These are phyloP conservation scores for Burhinus oedicnemus DNA, from an alignment of 2,113 vertebrate species.

Conservation along the genomic window DNA sequence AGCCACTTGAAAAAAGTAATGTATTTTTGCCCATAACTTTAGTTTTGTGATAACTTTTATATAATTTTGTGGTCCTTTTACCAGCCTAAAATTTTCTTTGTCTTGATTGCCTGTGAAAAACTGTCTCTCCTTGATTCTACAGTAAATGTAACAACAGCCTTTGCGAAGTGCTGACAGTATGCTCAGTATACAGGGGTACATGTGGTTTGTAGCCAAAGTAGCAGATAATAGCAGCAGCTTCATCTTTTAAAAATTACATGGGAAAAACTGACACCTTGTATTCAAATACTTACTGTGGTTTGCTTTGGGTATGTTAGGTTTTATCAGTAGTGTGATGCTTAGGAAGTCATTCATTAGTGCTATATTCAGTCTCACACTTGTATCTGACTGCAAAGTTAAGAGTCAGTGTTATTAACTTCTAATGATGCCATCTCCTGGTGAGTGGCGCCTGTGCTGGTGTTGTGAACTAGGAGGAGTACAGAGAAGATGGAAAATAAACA, in stretches of 20 bases:
- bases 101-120: neutral
- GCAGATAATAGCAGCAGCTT: neutral
- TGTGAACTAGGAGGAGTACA: neutral
- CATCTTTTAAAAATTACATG: neutral
- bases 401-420: neutral
- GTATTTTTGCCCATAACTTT: neutral
- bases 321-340: neutral
- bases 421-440: conserved; percentile 50
- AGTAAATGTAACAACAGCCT: neutral
- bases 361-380: neutral
- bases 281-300: neutral
- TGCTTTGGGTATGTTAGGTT: neutral
- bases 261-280: neutral
- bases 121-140: neutral
- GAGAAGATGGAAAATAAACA: neutral
- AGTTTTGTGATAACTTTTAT: neutral
- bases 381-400: neutral
- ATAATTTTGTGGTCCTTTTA: neutral
- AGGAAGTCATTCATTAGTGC: neutral
- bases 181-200: neutral
- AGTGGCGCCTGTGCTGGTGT: neutral
- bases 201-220: neutral
- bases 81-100: neutral
- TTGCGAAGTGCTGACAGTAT: neutral
- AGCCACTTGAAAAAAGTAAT: neutral